Evolutionary conservation across 92 coral and sea anemone species (phyloP), one percentile per base, ranked within the genome.

Genomic region (Parazoanthus atlanticus): DNA sequence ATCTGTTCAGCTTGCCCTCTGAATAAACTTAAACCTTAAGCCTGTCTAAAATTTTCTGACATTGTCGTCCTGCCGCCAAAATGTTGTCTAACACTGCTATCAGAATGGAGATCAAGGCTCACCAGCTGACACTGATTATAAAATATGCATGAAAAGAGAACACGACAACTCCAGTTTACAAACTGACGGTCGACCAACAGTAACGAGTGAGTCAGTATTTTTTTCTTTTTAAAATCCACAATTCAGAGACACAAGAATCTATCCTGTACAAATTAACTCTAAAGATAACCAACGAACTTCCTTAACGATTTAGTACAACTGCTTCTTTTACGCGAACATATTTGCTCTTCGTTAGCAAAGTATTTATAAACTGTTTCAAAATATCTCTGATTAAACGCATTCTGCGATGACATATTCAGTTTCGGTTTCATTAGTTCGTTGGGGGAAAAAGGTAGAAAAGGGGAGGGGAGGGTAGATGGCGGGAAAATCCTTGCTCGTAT

Each of bases 1-100:
- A 46, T 78, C 23, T n/a, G 26, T 47, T 47, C 67, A 78, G 82
- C 82, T 78, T 78, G 52, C 66, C 16, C 58, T 78, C 82, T 78
- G 82, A 43, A 29, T 43, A 78, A 78, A 78, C 82, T 10, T 49
- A 29, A 25, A 4, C 32, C n/a, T 78, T 47, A 12, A 26, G 76
- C 21, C 40, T 72, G 76, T 28, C 40, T 11, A n/a, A 72, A 78
- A 47, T 4, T 28, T n/a, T 29, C 3, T 78, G 82, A 78, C 82
- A 78, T 5, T 78, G 82, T 78, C 38, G 64, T 25, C 16, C 6
- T 32, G 25, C 65, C 31, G n/a, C 82, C 67, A 46, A 43, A 78
- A 28, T 47, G 26, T 29, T 78, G 36, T 28, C 38, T 47, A 49
- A 58, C 17, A n/a, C n/a, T 1, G 34, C 54, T 46, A n/a, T 78